A percentile compares a stretch with the other conserved stretches of the same genome.
phyloP scores from a whole-genome alignment of 2,113 vertebrate species.

The Trogon surrucura region DNA sequence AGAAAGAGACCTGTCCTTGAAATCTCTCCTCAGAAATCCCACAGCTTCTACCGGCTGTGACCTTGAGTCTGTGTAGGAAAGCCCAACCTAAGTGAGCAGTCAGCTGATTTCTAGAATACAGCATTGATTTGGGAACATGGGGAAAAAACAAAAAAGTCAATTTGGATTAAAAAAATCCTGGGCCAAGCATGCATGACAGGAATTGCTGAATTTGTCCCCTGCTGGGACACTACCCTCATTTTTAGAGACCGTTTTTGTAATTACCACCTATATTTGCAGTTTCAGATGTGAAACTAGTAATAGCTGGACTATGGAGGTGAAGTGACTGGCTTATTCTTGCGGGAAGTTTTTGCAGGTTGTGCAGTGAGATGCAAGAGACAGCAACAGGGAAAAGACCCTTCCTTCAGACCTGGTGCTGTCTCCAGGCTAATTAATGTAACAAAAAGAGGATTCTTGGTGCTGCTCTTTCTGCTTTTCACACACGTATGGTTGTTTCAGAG shows the following conservation, averaged over 20 bases:
- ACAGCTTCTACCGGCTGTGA: background rate
- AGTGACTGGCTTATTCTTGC: background rate
- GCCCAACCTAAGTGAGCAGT: background rate
- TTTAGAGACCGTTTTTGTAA: background rate
- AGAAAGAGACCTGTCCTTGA: constrained; percentile 2
- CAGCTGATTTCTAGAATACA: background rate
- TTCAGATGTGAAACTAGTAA: background rate
- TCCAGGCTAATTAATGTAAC: background rate
- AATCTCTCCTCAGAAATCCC: background rate
- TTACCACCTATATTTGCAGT: background rate
- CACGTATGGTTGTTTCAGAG: background rate
- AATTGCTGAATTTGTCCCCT: background rate
- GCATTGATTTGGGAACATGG: background rate
- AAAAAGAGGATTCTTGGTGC: background rate
- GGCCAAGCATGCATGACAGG: background rate
- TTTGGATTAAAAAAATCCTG: background rate
- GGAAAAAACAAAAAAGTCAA: background rate
- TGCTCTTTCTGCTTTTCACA: background rate
- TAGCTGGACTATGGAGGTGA: background rate
- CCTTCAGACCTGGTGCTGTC: background rate
- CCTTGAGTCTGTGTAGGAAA: background rate
- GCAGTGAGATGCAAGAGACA: background rate
- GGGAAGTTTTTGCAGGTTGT: background rate
- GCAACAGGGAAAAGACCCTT: background rate
- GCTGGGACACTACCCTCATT: background rate